Evolutionary conservation across 2,888 invertebrate species (phyloP), one percentile per base, ranked within the genome.

Genomic region (Scaptomyza reducta): DNA sequence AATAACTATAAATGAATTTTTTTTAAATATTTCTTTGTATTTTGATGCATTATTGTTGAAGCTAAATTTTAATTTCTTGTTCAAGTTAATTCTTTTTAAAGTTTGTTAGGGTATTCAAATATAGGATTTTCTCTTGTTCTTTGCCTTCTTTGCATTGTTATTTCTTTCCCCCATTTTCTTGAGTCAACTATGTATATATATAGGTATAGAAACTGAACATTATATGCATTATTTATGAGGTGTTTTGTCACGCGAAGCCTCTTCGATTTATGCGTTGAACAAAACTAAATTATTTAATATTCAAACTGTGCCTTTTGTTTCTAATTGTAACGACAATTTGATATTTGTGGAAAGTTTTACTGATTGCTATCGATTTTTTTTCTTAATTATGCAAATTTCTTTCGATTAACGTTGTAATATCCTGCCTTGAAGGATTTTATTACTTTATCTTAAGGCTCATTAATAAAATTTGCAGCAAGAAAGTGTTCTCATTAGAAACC

Each of bases 211-310:
- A 31, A 31, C 31, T 31, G 31, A 10, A 31, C 9, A 10, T 2
- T 9, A 2, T 31, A 47, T 80, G 41, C 42, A 70, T 78, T 81
- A 76, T 73, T 57, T 50, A 78, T 78, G 64, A 69, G 67, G 6
- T 46, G 38, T 64, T 22, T 83, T 74, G 76, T 64, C 68, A 64
- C 67, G 65, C 78, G 74, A 63, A 63, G 56, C 61, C 38, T 5
- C 46, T 75, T 72, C 55, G 61, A 70, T 62, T 54, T 29, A 27
- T 56, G 29, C 25, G 27, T 27, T 27, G 27, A 29, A 29, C 2
- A 29, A 9, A 50, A 29, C 33, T 2, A 22, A 22, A 27, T 44
- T 22, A 58, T 49, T 22, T n/a, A 13, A 16, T 38, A 55, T 59
- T 55, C 59, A 16, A 14, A 16, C 40, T 38, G n/a, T 9, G 29